A percentile compares a stretch with the other conserved stretches of the same genome.
phyloP scores from a whole-genome alignment of 1,140 invertebrate species.

The Drosophila neocordata region DNA sequence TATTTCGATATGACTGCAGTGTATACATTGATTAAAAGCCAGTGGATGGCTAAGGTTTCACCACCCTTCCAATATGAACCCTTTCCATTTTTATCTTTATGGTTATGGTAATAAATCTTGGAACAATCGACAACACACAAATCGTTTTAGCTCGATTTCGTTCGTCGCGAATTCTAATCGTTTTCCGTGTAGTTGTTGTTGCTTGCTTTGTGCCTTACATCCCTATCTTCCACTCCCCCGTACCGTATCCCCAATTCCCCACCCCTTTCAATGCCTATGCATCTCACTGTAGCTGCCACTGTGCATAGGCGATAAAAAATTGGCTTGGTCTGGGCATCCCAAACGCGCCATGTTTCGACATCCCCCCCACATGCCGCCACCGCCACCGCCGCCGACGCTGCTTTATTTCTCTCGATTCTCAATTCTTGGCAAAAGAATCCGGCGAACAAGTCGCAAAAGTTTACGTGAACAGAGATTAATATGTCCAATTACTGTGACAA shows the following conservation, averaged over 20 bases:
- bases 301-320: conserved; percentile 52
- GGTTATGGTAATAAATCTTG: no score
- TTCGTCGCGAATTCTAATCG: no score
- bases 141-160: no score
- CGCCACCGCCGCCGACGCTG: conserved; percentile 20
- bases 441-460: conserved; percentile 30
- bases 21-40: no score
- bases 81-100: no score
- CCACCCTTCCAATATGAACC: no score
- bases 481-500: conserved; percentile 83
- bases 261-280: background rate
- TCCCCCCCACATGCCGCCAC: conserved; percentile 24
- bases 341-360: conserved; percentile 26
- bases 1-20: no score
- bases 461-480: conserved; percentile 82
- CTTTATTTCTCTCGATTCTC: conserved; percentile 15
- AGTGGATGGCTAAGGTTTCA: no score
- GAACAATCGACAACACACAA: no score
- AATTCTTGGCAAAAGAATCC: conserved; percentile 31
- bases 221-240: background rate
- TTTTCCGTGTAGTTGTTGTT: background rate
- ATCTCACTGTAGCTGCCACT: background rate
- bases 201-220: background rate
- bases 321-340: conserved; percentile 50
- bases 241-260: no score